phyloP scores from a whole-genome alignment of 2,888 invertebrate genomes.

The Drosophila cyrtoloma region DNA sequence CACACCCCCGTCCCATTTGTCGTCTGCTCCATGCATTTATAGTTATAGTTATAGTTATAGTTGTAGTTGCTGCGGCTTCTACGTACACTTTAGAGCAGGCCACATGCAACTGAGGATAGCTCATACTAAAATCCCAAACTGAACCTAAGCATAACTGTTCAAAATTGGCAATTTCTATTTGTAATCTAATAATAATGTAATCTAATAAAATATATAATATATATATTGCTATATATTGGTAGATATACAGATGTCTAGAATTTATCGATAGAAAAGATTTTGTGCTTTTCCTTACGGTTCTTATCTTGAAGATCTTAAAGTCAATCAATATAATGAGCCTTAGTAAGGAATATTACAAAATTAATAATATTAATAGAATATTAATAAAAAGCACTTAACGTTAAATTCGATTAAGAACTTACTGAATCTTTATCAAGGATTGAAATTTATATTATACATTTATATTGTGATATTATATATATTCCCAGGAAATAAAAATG shows the following conservation, averaged over 20 bases:
- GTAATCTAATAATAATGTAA: no score
- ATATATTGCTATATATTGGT: background rate
- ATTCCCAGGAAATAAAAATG: background rate
- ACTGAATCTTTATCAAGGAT: background rate
- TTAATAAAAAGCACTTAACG: background rate
- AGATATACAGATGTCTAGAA: background rate
- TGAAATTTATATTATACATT: background rate
- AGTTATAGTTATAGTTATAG: background rate
- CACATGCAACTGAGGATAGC: background rate
- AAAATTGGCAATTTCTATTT: background rate
- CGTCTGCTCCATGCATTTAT: background rate
- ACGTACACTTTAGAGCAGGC: background rate
- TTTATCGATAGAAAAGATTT: background rate
- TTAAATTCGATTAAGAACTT: background rate
- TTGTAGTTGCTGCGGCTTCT: conserved; percentile 1
- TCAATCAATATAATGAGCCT: background rate
- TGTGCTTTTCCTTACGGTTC: background rate
- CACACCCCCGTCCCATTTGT: background rate
- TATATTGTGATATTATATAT: background rate
- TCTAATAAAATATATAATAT: background rate
- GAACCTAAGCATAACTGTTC: background rate
- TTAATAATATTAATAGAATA: background rate
- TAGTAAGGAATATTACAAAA: background rate
- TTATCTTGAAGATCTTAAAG: background rate
- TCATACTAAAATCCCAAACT: background rate